Evolutionary conservation across 2,888 invertebrate species (phyloP).

Genomic region (Elegia similella): DNA sequence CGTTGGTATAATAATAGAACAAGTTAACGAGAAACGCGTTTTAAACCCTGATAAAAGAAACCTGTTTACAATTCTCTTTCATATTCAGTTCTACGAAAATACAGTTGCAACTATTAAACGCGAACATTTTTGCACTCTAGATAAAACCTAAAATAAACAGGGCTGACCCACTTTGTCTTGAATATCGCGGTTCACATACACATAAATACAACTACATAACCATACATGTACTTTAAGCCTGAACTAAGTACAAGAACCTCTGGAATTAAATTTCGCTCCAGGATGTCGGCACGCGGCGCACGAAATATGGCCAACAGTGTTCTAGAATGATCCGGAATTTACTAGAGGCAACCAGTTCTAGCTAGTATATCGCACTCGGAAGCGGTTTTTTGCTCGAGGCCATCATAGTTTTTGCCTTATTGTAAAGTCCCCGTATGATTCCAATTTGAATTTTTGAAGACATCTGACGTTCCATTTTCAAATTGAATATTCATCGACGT

Average conservation of each 20-base stretch:
- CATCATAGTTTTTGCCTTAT: slow-evolving; percentile 18
- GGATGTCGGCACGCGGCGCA: slow-evolving; percentile 45
- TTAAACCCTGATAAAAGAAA: neutral
- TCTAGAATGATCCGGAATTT: slow-evolving; percentile 35
- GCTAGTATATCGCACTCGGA: slow-evolving; percentile 20
- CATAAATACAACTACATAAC: neutral
- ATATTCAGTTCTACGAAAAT: slow-evolving; percentile 7
- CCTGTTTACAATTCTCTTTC: slow-evolving; percentile 12
- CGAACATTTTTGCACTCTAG: slow-evolving; percentile 6
- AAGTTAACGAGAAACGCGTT: neutral
- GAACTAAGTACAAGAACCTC: slow-evolving; percentile 48
- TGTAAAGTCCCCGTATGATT: slow-evolving; percentile 12
- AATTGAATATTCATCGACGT: slow-evolving; percentile 14
- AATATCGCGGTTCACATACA: slow-evolving; percentile 15
- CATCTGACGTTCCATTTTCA: slow-evolving; percentile 20
- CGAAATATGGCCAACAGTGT: slow-evolving; percentile 46
- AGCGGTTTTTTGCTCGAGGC: slow-evolving; percentile 21
- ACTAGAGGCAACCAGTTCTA: slow-evolving; percentile 37
- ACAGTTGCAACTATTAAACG: slow-evolving; percentile 6
- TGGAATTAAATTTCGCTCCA: slow-evolving; percentile 58
- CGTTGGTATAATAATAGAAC: too few relatives aligned
- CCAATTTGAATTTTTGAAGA: slow-evolving; percentile 15
- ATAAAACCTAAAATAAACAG: slow-evolving; percentile 9
- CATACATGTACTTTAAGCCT: slow-evolving; percentile 40
- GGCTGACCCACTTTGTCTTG: slow-evolving; percentile 16